A percentile compares a stretch with the other conserved stretches of the same genome.
These are phyloP conservation scores for Tenthredo amoena DNA, from an alignment of 2,888 invertebrate species.

Conservation along the genomic window DNA sequence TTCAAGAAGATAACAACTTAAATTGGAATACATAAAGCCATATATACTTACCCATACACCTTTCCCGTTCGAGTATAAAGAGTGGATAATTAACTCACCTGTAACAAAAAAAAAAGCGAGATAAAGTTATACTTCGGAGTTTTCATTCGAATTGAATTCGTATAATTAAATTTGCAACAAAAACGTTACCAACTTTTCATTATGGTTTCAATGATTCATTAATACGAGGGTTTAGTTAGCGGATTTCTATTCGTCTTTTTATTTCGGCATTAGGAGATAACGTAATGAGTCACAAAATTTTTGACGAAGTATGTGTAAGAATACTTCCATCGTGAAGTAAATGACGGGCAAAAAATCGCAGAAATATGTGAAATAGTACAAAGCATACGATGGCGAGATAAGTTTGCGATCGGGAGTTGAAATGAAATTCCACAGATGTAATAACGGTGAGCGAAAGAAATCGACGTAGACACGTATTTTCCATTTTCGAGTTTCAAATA, in stretches of 20 bases:
- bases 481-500: not conserved
- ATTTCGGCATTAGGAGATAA: not conserved
- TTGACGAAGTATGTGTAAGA: not conserved
- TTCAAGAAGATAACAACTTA: slow-evolving; percentile 38
- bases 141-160: not conserved
- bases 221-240: not conserved
- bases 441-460: slow-evolving; percentile 19
- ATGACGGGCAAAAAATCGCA: not conserved
- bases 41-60: slow-evolving; percentile 13
- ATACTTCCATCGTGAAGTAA: not conserved
- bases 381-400: not conserved
- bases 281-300: not conserved
- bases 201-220: not conserved
- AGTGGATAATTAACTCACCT: slow-evolving; percentile 44
- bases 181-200: not conserved
- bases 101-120: slow-evolving; percentile 28
- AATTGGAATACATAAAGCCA: slow-evolving; percentile 37
- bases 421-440: slow-evolving; percentile 41
- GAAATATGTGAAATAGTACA: not conserved
- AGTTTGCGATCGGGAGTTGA: not conserved
- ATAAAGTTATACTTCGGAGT: not conserved
- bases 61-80: slow-evolving; percentile 7
- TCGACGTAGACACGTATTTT: not conserved
- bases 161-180: not conserved
- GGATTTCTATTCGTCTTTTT: not conserved